Evolutionary conservation across 64 coral and sea anemone species (phyloP).

Genomic region (Stylophora pistillata): DNA sequence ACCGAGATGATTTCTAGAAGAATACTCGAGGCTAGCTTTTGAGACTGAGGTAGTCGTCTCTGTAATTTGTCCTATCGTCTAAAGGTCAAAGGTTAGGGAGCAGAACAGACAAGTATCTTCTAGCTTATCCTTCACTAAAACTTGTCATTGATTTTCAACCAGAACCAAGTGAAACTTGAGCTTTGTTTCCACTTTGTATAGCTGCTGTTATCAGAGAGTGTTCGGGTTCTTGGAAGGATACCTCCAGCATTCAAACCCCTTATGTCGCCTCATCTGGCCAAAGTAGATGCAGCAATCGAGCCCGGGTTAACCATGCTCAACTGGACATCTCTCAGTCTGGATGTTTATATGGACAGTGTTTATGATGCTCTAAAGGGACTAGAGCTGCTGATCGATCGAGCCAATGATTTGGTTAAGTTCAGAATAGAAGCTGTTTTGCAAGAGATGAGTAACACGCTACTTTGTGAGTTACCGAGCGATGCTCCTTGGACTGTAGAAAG

Average conservation of each 20-base stretch:
- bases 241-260: slow-evolving; percentile 84
- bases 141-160: too few species aligned
- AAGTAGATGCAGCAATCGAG: slow-evolving; percentile 92
- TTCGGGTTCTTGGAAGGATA: slow-evolving; percentile 74
- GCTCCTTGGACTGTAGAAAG: slow-evolving; percentile 87
- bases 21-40: too few species aligned
- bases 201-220: slow-evolving; percentile 81
- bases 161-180: not conserved
- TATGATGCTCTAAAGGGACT: slow-evolving; percentile 86
- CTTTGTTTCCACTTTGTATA: not conserved
- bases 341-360: slow-evolving; percentile 83
- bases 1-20: too few species aligned
- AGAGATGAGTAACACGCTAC: slow-evolving; percentile 79
- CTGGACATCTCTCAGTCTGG: slow-evolving; percentile 98
- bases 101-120: too few species aligned
- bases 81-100: too few species aligned
- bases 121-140: too few species aligned
- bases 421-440: slow-evolving; percentile 96
- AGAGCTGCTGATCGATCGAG: slow-evolving; percentile 88
- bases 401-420: slow-evolving; percentile 89
- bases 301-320: slow-evolving; percentile 95
- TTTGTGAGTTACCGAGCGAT: slow-evolving; percentile 85
- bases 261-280: slow-evolving; percentile 93
- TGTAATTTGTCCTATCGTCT: too few species aligned
- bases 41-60: too few species aligned